Evolutionary conservation across 2,888 invertebrate species (phyloP).

Genomic region (Coecobrya sp.): DNA sequence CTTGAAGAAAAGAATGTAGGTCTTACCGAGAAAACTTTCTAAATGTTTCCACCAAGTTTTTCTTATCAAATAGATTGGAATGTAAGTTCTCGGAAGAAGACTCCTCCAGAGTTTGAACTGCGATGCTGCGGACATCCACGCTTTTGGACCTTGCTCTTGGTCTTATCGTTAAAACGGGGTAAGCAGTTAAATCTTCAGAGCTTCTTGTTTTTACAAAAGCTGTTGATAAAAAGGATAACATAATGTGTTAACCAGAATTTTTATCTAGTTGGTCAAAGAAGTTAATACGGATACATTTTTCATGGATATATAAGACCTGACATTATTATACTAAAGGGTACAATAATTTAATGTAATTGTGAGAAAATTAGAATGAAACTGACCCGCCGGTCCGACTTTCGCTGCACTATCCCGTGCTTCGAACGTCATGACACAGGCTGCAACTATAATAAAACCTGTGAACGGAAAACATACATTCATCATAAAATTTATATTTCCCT

Average conservation of each 20-base stretch:
- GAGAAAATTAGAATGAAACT: conserved; percentile 25
- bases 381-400: conserved; percentile 89
- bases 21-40: conserved; percentile 85
- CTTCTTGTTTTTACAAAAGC: conserved; percentile 71
- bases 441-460: conserved; percentile 97
- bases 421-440: conserved; percentile 99
- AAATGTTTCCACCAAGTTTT: conserved; percentile 85
- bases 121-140: conserved; percentile 85
- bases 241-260: not conserved
- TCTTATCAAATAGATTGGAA: conserved; percentile 85
- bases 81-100: conserved; percentile 79
- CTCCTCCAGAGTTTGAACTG: conserved; percentile 84
- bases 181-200: conserved; percentile 69
- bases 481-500: not conserved
- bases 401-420: conserved; percentile 98
- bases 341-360: not conserved
- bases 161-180: conserved; percentile 72
- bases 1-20: not conserved
- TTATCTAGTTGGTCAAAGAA: not conserved
- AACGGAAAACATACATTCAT: not conserved
- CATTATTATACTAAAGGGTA: too few species aligned
- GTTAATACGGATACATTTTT: too few species aligned
- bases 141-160: conserved; percentile 76
- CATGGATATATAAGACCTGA: too few species aligned
- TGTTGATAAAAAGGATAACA: not conserved